These are phyloP conservation scores for Nyctibius grandis DNA, from an alignment of 2,797 vertebrate species.

Conservation along the genomic window DNA sequence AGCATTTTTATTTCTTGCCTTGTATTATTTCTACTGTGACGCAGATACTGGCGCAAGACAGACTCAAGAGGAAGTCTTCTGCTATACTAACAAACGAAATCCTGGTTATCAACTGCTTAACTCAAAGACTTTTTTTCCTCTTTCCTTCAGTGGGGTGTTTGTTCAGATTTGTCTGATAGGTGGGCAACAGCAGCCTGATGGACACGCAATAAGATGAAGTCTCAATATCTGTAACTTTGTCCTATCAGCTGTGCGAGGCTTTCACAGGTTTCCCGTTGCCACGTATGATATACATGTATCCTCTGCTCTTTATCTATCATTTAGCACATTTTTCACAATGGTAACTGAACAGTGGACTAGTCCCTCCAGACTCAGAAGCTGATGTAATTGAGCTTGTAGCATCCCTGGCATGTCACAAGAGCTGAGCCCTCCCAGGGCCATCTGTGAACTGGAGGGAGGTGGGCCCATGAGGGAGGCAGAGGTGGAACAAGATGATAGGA, in stretches of 20 bases:
- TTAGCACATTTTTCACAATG: accelerated
- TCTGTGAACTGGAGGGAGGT: not conserved
- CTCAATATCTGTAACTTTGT: not conserved
- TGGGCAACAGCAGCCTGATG: not conserved
- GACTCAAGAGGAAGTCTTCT: not conserved
- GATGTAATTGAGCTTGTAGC: not conserved
- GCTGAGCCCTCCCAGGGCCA: not conserved
- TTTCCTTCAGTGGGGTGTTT: not conserved
- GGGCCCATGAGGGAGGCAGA: not conserved
- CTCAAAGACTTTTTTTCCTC: not conserved
- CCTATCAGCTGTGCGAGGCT: not conserved
- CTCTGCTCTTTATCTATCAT: not conserved
- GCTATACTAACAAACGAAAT: not conserved
- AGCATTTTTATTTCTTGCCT: conserved; percentile 4
- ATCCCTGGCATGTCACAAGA: not conserved
- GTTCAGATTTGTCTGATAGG: not conserved
- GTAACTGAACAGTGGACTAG: not conserved
- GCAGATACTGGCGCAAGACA: not conserved
- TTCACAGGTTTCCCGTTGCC: not conserved
- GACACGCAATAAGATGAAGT: not conserved
- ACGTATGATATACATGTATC: accelerated
- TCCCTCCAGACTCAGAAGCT: not conserved
- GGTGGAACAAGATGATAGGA: not conserved
- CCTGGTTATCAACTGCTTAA: not conserved
- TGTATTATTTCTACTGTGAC: not conserved